These are phyloP conservation scores for Cricetomys ansorgei DNA, from an alignment of 2,113 vertebrate species.

Conservation along the genomic window DNA sequence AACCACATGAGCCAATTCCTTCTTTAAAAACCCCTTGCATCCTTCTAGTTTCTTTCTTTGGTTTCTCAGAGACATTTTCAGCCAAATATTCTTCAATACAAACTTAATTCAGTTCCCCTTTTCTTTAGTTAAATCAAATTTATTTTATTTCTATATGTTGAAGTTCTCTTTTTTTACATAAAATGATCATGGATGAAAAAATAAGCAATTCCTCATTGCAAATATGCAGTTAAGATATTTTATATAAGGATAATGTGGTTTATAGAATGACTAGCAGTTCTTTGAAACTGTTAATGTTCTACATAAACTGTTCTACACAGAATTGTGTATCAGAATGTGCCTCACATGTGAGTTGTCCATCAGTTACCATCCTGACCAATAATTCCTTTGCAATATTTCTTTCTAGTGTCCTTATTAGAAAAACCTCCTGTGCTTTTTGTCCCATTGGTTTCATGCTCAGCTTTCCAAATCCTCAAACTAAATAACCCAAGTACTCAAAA, in stretches of 20 bases:
- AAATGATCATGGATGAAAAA: background rate
- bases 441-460: background rate
- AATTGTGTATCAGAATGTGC: background rate
- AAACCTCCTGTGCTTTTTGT: background rate
- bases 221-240: constrained; percentile 11
- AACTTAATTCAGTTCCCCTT: constrained; percentile 51
- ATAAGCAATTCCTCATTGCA: background rate
- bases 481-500: background rate
- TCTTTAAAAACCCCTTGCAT: constrained; percentile 48
- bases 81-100: constrained; percentile 42
- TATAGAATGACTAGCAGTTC: background rate
- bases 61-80: constrained; percentile 52
- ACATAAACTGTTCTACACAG: background rate
- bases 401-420: background rate
- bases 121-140: constrained; percentile 67
- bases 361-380: background rate
- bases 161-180: constrained; percentile 23
- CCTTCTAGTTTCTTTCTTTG: constrained; percentile 41
- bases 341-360: background rate
- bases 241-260: background rate
- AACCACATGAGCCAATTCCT: constrained; percentile 20
- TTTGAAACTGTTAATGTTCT: constrained; percentile 42
- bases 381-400: background rate
- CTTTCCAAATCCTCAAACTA: background rate
- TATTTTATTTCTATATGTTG: constrained; percentile 51